Evolutionary conservation across 2,888 invertebrate genomes (phyloP), one percentile per base, ranked within the genome.

Genomic region (Hipparchia semele): DNA sequence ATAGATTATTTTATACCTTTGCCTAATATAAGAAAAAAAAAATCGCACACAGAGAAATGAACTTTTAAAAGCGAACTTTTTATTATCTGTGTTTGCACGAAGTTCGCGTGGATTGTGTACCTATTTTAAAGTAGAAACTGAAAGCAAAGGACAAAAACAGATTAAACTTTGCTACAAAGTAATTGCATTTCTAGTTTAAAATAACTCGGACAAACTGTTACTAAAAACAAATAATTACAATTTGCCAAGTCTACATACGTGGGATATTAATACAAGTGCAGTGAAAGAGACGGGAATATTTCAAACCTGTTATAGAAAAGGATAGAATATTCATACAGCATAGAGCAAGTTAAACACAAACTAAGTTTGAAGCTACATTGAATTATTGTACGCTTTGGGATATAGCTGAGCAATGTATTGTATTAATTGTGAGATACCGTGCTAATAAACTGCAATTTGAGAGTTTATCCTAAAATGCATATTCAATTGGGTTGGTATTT

Each of bases 201-300:
- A 70, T 73, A 75, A 75, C 69, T 75, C 60, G 65, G 71, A 74
- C 71, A 75, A 75, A 74, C 68, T 68, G 45, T 65, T 66, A 60
- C 54, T 53, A 73, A 75, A 71, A 73, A 75, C 60, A 79, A 82
- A 78, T 76, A 78, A 81, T 81, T 81, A 79, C 79, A 77, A 81
- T 80, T 82, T 78, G 79, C 79, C 79, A 74, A 80, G 75, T 80
- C 81, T 67, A 75, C 72, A 71, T 79, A 80, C 79, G 78, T 80
- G 77, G 79, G 75, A 75, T 82, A 83, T 80, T 81, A 80, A 80
- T 79, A 79, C 80, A 70, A 68, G 61, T 81, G 80, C 77, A 78
- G 73, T 70, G 77, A 83, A 62, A 62, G 75, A 72, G 78, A 80
- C 12, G 54, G 70, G 68, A 4, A 66, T 53, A 74, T 54, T 66